Conservation (phyloP, 2,888 invertebrate genomes). For the Pyrgus malvae region DNA sequence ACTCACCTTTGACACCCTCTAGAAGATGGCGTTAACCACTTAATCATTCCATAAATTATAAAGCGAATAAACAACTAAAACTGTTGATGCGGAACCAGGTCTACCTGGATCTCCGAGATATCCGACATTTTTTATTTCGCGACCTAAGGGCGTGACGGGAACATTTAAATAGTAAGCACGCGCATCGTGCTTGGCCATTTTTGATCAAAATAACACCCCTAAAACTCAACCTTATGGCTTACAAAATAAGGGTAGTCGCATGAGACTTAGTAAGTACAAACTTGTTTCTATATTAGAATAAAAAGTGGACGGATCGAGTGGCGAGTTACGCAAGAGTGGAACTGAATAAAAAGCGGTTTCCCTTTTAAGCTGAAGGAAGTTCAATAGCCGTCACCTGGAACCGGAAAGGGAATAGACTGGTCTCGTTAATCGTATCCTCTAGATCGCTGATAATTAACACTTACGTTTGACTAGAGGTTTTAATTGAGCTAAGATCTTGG, state of each 20-base stretch:
- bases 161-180: constrained; percentile 40
- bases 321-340: constrained; percentile 74
- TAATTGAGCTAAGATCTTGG: constrained; percentile 19
- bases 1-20: too few relatives aligned
- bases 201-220: constrained; percentile 14
- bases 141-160: constrained; percentile 36
- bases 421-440: constrained; percentile 19
- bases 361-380: constrained; percentile 71
- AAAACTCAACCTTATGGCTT: constrained; percentile 16
- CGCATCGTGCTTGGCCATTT: constrained; percentile 33
- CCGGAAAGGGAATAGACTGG: constrained; percentile 47
- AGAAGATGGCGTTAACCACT: too few relatives aligned
- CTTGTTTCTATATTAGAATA: constrained; percentile 54
- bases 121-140: constrained; percentile 29
- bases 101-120: constrained; percentile 5
- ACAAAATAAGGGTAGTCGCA: constrained; percentile 30
- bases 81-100: constrained; percentile 13
- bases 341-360: constrained; percentile 66
- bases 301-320: constrained; percentile 58
- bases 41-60: too few relatives aligned
- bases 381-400: constrained; percentile 56
- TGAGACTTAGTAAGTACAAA: constrained; percentile 35
- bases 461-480: constrained; percentile 9
- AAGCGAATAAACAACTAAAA: not conserved
- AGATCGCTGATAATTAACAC: constrained; percentile 19